These are phyloP conservation scores for Deilephila porcellus DNA, from an alignment of 2,888 invertebrate genomes.

Conservation along the genomic window DNA sequence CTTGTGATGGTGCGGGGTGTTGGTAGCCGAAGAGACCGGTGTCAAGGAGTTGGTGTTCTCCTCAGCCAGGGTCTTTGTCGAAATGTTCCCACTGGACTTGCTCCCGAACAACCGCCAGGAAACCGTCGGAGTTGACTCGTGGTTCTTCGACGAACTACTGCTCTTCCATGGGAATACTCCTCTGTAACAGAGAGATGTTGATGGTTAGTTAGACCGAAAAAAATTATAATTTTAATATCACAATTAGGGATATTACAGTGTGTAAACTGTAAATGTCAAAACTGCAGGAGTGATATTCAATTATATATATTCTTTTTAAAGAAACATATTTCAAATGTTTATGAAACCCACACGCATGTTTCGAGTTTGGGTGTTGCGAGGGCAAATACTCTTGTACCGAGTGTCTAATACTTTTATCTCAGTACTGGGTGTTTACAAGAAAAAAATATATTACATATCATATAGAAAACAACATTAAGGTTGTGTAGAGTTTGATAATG, in stretches of 20 bases:
- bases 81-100: slow-evolving; percentile 71
- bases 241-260: too few species aligned
- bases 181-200: slow-evolving; percentile 70
- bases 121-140: slow-evolving; percentile 57
- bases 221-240: too few species aligned
- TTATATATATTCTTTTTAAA: too few species aligned
- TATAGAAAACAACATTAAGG: background rate
- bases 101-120: slow-evolving; percentile 76
- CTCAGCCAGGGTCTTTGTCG: slow-evolving; percentile 58
- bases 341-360: too few species aligned
- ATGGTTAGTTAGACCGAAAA: background rate
- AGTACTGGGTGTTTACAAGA: too few species aligned
- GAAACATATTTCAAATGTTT: too few species aligned
- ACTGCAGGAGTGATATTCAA: too few species aligned
- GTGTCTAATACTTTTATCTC: too few species aligned
- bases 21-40: slow-evolving; percentile 69
- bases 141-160: slow-evolving; percentile 64
- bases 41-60: slow-evolving; percentile 69
- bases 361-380: too few species aligned
- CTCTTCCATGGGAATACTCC: slow-evolving; percentile 84
- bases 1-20: slow-evolving; percentile 76
- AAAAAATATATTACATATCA: too few species aligned
- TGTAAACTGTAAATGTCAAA: too few species aligned
- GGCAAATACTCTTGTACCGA: too few species aligned
- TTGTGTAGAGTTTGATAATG: background rate